phyloP scores from a whole-genome alignment of 2,888 invertebrate species.

The Xanthorhoe spadicearia region DNA sequence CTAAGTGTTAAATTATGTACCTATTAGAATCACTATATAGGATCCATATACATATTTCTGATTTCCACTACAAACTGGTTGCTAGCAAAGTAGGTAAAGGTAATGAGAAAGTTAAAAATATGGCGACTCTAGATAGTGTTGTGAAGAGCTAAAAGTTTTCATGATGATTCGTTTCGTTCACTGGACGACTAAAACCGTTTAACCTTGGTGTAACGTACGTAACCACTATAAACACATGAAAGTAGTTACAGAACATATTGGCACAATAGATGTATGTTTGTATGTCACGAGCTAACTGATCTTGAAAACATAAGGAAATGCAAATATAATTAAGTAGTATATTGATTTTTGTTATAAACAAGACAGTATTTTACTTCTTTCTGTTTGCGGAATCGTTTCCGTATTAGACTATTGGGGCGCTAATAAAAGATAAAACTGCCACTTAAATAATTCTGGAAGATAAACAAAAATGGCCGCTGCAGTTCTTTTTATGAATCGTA shows the following conservation, averaged over 20 bases:
- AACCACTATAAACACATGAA: constrained; percentile 20
- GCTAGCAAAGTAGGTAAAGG: too few species aligned
- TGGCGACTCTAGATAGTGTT: too few species aligned
- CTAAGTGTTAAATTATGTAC: too few species aligned
- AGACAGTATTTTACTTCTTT: background rate
- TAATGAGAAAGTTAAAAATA: too few species aligned
- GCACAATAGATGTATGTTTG: constrained; percentile 7
- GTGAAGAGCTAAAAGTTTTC: background rate
- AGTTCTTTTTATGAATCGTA: background rate
- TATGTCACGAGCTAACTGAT: constrained; percentile 14
- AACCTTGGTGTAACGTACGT: constrained; percentile 30
- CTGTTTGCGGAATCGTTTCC: too few species aligned
- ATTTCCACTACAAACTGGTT: too few species aligned
- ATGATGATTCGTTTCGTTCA: constrained; percentile 27
- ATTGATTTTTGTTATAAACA: constrained; percentile 6
- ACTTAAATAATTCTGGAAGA: too few species aligned
- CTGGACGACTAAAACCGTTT: constrained; percentile 20
- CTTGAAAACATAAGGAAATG: constrained; percentile 14
- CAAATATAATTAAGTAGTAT: constrained; percentile 2
- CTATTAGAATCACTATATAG: too few species aligned
- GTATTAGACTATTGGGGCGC: too few species aligned
- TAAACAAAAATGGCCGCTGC: too few species aligned
- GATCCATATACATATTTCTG: too few species aligned
- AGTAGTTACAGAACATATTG: constrained; percentile 10
- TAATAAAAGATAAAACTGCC: too few species aligned